A percentile compares a stretch with the other conserved stretches of the same genome.
Conservation (phyloP, 1,140 invertebrate genomes). For the Sminthurides bifidus region DNA sequence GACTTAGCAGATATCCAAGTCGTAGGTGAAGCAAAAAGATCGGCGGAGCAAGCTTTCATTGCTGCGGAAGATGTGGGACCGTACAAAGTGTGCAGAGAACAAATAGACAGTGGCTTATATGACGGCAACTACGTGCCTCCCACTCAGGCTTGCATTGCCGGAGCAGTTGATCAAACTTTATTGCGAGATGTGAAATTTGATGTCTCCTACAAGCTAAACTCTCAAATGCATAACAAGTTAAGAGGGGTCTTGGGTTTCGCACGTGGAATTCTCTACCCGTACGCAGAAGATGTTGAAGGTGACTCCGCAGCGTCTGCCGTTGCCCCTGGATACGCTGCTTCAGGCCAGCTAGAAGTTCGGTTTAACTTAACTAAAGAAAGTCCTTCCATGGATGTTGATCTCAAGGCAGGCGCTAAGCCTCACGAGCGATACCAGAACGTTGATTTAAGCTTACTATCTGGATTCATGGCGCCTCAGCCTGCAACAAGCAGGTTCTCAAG, state of each 20-base stretch:
- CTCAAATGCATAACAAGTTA: constrained; percentile 1
- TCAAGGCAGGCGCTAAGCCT: not conserved
- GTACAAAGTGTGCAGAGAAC: constrained; percentile 22
- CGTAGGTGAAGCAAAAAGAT: constrained; percentile 7
- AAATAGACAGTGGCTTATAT: constrained; percentile 20
- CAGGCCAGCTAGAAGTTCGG: constrained; percentile 12
- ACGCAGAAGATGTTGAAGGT: not conserved
- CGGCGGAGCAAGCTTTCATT: not conserved
- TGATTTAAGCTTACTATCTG: constrained; percentile 20
- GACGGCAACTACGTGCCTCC: constrained; percentile 25
- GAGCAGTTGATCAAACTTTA: constrained; percentile 21
- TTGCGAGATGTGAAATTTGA: constrained; percentile 18
- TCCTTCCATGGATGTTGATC: constrained; percentile 18
- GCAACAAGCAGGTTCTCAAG: constrained; percentile 19
- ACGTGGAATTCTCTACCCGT: constrained; percentile 1
- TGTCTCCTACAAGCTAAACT: constrained; percentile 15
- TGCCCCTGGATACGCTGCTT: not conserved
- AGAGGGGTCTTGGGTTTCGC: not conserved
- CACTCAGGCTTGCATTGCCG: constrained; percentile 19
- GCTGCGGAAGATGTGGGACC: constrained; percentile 11
- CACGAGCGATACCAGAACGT: constrained; percentile 24
- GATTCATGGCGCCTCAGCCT: constrained; percentile 3
- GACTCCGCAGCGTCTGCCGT: not conserved
- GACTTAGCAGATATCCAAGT: constrained; percentile 15
- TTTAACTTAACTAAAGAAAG: constrained; percentile 8